phyloP scores from a whole-genome alignment of 2,113 vertebrate genomes.

The Microcebus murinus region DNA sequence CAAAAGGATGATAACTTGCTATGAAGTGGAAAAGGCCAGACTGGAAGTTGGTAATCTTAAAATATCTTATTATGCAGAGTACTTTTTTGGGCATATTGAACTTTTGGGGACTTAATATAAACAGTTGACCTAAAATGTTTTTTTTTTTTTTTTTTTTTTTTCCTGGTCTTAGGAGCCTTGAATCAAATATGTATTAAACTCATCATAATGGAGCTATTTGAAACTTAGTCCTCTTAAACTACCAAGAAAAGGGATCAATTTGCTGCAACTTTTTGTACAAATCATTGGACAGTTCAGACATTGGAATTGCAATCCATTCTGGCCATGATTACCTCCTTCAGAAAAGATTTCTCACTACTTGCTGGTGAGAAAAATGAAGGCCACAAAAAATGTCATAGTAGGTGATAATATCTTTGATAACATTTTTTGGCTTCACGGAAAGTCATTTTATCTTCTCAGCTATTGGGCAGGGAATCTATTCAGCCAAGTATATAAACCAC shows the following conservation, averaged over 20 bases:
- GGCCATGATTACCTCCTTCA: constrained; percentile 61
- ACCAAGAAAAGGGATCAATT: constrained; percentile 15
- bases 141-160: neutral
- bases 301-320: constrained; percentile 59
- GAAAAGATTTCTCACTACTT: constrained; percentile 68
- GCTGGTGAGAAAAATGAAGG: constrained; percentile 76
- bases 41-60: neutral
- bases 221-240: neutral
- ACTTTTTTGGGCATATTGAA: neutral
- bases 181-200: neutral
- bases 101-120: neutral
- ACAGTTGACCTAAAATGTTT: neutral
- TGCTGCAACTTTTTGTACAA: constrained; percentile 58
- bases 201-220: neutral
- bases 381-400: constrained; percentile 52
- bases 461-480: constrained; percentile 68
- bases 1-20: neutral
- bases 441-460: constrained; percentile 75
- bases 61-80: neutral
- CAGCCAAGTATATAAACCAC: constrained; percentile 67
- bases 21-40: neutral
- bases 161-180: neutral
- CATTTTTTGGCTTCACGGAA: constrained; percentile 77
- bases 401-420: constrained; percentile 77
- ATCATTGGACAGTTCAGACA: constrained; percentile 37